phyloP scores from a whole-genome alignment of 2,797 vertebrate genomes.

The Smutsia gigantea region DNA sequence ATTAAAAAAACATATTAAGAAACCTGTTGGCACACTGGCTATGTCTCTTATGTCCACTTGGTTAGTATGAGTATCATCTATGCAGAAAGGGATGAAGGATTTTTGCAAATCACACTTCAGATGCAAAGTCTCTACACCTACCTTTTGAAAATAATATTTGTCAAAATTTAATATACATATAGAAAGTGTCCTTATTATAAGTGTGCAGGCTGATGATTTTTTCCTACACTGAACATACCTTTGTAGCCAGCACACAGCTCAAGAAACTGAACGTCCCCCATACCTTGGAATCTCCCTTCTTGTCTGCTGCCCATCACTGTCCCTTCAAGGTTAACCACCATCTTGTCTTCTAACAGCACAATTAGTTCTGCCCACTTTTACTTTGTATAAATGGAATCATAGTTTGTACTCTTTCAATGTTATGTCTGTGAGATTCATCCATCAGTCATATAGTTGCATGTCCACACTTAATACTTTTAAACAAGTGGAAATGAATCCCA shows the following conservation, averaged over 20 bases:
- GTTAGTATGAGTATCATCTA: neutral
- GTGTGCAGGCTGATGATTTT: neutral
- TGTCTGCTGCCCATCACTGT: neutral
- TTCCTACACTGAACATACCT: neutral
- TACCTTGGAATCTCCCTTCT: neutral
- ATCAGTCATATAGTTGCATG: neutral
- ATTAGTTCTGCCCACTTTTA: conserved; percentile 7
- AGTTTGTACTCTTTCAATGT: conserved; percentile 27
- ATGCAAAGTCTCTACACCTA: neutral
- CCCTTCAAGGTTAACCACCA: neutral
- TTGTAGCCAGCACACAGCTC: neutral
- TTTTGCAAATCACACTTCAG: neutral
- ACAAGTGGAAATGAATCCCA: conserved; percentile 26
- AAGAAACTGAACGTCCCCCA: neutral
- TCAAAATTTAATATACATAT: neutral
- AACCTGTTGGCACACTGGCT: neutral
- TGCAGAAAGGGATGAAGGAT: neutral
- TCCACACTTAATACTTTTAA: conserved; percentile 44
- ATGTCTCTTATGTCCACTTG: neutral
- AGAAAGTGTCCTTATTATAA: neutral
- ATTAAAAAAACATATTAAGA: neutral
- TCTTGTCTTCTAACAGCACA: neutral
- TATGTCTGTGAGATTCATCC: conserved; percentile 28
- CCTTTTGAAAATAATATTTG: neutral
- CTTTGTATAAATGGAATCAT: conserved; percentile 1